These are phyloP conservation scores for Mesodorylaimus sp. DNA, from an alignment of 2,888 invertebrate species.

Conservation along the genomic window DNA sequence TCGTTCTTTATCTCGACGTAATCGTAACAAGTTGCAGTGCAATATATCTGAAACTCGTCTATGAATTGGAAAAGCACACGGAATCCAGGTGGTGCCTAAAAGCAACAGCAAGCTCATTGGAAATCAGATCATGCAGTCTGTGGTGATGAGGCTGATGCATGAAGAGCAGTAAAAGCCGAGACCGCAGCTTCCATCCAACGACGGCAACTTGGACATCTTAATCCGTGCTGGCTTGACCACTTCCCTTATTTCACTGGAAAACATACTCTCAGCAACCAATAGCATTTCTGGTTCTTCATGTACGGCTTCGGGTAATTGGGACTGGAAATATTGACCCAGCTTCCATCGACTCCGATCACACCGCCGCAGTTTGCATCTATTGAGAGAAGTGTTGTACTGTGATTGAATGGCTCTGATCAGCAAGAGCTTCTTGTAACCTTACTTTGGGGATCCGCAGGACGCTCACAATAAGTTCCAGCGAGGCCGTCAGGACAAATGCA, in stretches of 20 bases:
- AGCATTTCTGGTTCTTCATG: conserved; percentile 21
- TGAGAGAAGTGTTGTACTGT: no score
- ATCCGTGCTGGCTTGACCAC: not conserved
- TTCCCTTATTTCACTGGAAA: not conserved
- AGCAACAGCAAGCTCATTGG: no score
- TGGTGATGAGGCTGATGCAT: no score
- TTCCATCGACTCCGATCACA: conserved; percentile 13
- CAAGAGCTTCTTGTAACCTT: no score
- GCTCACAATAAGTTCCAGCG: conserved; percentile 19
- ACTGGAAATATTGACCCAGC: conserved; percentile 12
- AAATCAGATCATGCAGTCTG: no score
- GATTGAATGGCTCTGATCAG: no score
- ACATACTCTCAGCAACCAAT: conserved; percentile 17
- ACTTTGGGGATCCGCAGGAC: no score
- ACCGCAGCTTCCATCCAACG: no score
- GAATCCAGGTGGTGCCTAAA: conserved; percentile 14
- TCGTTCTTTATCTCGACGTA: conserved; percentile 26
- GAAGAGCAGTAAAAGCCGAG: no score
- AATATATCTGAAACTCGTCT: conserved; percentile 26
- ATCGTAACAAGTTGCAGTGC: conserved; percentile 25
- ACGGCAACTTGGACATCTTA: no score
- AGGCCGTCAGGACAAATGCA: conserved; percentile 26
- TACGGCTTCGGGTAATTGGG: conserved; percentile 14
- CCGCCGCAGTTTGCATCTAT: conserved; percentile 18
- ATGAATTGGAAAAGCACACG: conserved; percentile 23